phyloP scores from a whole-genome alignment of 2,797 vertebrate species.

The Bradypodion pumilum region DNA sequence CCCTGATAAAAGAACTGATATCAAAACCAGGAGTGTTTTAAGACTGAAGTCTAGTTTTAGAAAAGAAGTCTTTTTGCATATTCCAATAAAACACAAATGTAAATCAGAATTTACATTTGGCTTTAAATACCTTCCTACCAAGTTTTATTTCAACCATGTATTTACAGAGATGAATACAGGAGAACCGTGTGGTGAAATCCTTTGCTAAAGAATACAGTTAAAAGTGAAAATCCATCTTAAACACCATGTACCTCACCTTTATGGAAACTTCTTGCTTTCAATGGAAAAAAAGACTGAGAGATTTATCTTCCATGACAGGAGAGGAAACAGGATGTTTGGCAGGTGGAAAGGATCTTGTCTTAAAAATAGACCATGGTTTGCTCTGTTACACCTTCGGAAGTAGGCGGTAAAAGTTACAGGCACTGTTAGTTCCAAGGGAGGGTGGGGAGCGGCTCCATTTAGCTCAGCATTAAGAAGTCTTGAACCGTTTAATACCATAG shows the following conservation, averaged over 20 bases:
- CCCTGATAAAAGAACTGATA: constrained; percentile 33
- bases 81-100: constrained; percentile 62
- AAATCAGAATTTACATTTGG: constrained; percentile 66
- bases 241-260: constrained; percentile 56
- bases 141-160: constrained; percentile 74
- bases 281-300: constrained; percentile 38
- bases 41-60: constrained; percentile 32
- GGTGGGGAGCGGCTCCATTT: constrained; percentile 52
- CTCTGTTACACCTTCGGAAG: constrained; percentile 65
- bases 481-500: constrained; percentile 53
- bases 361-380: constrained; percentile 61
- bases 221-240: constrained; percentile 70
- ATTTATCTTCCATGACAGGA: constrained; percentile 22
- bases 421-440: constrained; percentile 57
- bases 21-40: constrained; percentile 51
- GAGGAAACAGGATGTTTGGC: constrained; percentile 42
- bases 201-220: constrained; percentile 61
- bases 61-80: constrained; percentile 57
- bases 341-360: constrained; percentile 45
- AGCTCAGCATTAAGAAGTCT: constrained; percentile 49
- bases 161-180: constrained; percentile 78
- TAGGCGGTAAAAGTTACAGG: constrained; percentile 66
- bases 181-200: constrained; percentile 58
- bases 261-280: constrained; percentile 59
- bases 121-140: constrained; percentile 69